phyloP scores from a whole-genome alignment of 2,113 vertebrate genomes.

The Coptodon bakossiorum region DNA sequence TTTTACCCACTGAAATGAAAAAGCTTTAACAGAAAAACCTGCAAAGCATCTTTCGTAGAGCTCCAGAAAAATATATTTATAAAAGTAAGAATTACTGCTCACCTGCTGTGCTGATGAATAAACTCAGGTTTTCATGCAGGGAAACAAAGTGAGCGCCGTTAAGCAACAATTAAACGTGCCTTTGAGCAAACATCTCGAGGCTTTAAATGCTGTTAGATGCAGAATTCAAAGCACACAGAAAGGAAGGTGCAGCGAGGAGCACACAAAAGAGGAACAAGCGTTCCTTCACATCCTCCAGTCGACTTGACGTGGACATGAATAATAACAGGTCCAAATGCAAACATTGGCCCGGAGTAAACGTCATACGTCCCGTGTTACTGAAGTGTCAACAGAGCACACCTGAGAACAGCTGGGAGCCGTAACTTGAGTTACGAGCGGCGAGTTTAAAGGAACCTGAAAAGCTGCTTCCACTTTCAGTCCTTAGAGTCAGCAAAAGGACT shows the following conservation, averaged over 20 bases:
- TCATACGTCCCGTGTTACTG: neutral
- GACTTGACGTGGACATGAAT: neutral
- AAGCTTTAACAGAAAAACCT: neutral
- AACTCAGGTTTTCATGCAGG: neutral
- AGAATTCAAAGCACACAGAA: neutral
- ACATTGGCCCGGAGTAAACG: accelerated
- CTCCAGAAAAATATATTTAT: neutral
- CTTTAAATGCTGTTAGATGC: neutral
- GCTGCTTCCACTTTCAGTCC: neutral
- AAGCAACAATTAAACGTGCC: no score
- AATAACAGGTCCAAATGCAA: neutral
- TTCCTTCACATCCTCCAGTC: neutral
- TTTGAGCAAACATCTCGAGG: neutral
- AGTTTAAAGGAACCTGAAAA: neutral
- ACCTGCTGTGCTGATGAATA: neutral
- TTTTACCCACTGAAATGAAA: neutral
- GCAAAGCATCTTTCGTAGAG: neutral
- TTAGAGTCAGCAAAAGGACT: neutral
- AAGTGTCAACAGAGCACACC: neutral
- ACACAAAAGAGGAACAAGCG: neutral
- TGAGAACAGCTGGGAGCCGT: neutral
- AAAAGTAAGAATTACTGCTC: neutral
- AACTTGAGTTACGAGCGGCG: neutral
- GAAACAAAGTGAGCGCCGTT: neutral
- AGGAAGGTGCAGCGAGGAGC: neutral